Evolutionary conservation across 1,140 invertebrate genomes (phyloP), one percentile per base, ranked within the genome.

Genomic region (Drosophila malerkotliana): DNA sequence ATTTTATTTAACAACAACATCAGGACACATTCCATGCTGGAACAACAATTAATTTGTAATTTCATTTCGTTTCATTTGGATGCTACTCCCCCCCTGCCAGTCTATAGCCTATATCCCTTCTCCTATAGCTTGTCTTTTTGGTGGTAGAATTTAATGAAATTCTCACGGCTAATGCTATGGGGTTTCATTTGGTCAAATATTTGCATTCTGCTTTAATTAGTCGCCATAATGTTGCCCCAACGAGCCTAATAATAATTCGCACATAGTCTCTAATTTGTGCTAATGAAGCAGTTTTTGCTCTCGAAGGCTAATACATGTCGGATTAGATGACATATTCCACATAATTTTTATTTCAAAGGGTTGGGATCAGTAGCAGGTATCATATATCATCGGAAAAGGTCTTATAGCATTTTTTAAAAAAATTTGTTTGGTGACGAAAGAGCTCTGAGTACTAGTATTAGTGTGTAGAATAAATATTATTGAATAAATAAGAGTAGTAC

Each of bases 161-260:
- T 47, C 24, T 56, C 51, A 7, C 15, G 24, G 15, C n/a, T 30
- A 54, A 34, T 45, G 39, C 28, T 30, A 24, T 71, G 53, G 30
- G 45, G 73, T 69, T 66, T 55, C 71, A 72, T 83, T 76, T 64
- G 69, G 47, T 68, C 53, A 79, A 85, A 84, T 80, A 77, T 84
- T 84, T 79, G 77, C 80, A 69, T 84, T 84, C 77, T 56, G 53
- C 48, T 80, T 79, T 69, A 84, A 83, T 84, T 84, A 84, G 72
- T 77, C 72, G 66, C 67, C 52, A 55, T 72, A 63, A 64, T 79
- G 54, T 79, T 58, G 14, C 14, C 41, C 41, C 0, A 3, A 44
- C 15, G 21, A 18, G 32, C 21, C 34, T 48, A 48, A 61, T 14
- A 37, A 47, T 21, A 58, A 52, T 58, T 45, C 37, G n/a, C 48